phyloP scores from a whole-genome alignment of 2,113 vertebrate genomes.

The Trematocara macrostoma region DNA sequence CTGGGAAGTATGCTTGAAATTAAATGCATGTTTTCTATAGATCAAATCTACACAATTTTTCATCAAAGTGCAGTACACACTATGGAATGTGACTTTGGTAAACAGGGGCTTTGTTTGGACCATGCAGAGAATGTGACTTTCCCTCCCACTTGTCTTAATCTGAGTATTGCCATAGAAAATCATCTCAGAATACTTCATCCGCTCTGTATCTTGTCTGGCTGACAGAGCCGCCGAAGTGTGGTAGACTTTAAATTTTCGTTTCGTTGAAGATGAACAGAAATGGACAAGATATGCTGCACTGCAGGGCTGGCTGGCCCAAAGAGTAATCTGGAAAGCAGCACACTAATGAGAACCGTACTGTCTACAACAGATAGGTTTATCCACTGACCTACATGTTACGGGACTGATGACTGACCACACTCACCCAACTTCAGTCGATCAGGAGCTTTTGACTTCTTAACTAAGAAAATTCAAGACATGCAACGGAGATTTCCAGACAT shows the following conservation, averaged over 20 bases:
- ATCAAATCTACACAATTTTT: background rate
- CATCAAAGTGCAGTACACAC: slow-evolving; percentile 2
- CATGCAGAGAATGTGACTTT: slow-evolving; percentile 55
- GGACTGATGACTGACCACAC: slow-evolving; percentile 18
- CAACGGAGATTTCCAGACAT: slow-evolving; percentile 31
- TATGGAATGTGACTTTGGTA: slow-evolving; percentile 37
- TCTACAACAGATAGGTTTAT: slow-evolving; percentile 39
- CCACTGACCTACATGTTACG: slow-evolving; percentile 59
- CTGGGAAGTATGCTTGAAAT: background rate
- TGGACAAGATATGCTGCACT: background rate
- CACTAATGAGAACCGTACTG: slow-evolving; percentile 36
- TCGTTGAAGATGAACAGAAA: background rate
- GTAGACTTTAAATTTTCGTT: background rate
- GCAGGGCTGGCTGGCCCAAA: background rate
- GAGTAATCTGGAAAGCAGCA: slow-evolving; percentile 29
- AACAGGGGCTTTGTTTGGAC: slow-evolving; percentile 56
- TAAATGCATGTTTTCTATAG: background rate
- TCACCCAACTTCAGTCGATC: slow-evolving; percentile 20
- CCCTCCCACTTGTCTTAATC: slow-evolving; percentile 29
- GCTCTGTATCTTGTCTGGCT: background rate
- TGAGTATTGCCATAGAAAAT: background rate
- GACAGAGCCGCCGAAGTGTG: background rate
- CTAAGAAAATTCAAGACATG: slow-evolving; percentile 18
- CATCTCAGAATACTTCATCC: slow-evolving; percentile 17
- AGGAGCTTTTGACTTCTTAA: slow-evolving; percentile 19